These are phyloP conservation scores for Drosophila neoperkinsi DNA, from an alignment of 2,888 invertebrate genomes.

Conservation along the genomic window DNA sequence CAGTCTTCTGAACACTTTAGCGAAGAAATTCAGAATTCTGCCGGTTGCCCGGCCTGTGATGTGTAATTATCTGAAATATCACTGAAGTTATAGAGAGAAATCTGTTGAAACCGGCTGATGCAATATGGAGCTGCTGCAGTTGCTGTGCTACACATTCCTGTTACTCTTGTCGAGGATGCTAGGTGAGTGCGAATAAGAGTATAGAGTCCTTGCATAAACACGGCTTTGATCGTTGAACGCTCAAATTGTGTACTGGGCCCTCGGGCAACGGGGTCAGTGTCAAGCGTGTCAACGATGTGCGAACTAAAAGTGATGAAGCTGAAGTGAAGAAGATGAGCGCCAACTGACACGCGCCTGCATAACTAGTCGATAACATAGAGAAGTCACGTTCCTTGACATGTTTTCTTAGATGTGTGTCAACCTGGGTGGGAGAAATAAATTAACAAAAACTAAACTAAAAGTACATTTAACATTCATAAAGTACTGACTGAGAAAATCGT, in stretches of 20 bases:
- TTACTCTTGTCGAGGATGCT: slow-evolving; percentile 82
- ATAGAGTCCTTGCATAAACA: background rate
- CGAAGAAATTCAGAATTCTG: background rate
- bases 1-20: slow-evolving; percentile 3
- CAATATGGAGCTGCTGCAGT: slow-evolving; percentile 83
- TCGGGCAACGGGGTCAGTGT: slow-evolving; percentile 53
- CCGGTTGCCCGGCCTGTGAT: slow-evolving; percentile 7
- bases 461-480: background rate
- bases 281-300: slow-evolving; percentile 66
- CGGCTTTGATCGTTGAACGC: slow-evolving; percentile 20
- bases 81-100: slow-evolving; percentile 1
- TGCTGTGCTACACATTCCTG: slow-evolving; percentile 81
- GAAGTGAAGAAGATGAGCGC: slow-evolving; percentile 12
- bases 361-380: slow-evolving; percentile 51
- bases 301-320: slow-evolving; percentile 56
- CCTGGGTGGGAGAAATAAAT: background rate
- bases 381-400: slow-evolving; percentile 35
- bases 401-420: background rate
- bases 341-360: slow-evolving; percentile 67
- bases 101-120: slow-evolving; percentile 56
- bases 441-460: background rate
- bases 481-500: background rate
- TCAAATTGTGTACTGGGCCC: slow-evolving; percentile 8
- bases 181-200: slow-evolving; percentile 73
- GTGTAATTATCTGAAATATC: slow-evolving; percentile 3